These are phyloP conservation scores for Calosoma granatense DNA, from an alignment of 1,140 invertebrate genomes.

Conservation along the genomic window DNA sequence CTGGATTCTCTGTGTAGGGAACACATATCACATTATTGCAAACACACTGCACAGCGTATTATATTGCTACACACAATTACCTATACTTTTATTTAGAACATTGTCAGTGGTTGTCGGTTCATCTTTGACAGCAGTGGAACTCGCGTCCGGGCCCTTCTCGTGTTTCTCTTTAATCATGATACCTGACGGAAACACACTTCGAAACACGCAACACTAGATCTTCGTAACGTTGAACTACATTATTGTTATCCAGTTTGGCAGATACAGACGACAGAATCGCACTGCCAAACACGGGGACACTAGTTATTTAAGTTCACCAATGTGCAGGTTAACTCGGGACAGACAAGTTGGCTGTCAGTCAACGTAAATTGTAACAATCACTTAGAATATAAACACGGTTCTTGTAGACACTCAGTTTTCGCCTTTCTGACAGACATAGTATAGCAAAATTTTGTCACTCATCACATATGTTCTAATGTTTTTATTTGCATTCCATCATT, in stretches of 20 bases:
- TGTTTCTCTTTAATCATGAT: slow-evolving; percentile 36
- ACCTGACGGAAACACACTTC: neutral
- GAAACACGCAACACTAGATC: neutral
- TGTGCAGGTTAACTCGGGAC: neutral
- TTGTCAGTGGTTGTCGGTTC: slow-evolving; percentile 33
- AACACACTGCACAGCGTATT: too few species aligned
- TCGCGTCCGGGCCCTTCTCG: slow-evolving; percentile 26
- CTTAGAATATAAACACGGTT: neutral
- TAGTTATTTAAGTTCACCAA: neutral
- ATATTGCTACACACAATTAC: too few species aligned
- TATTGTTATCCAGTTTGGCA: neutral
- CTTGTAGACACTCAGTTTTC: neutral
- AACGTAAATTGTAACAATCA: neutral
- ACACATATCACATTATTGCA: neutral
- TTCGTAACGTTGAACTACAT: neutral
- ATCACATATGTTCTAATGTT: slow-evolving; percentile 36
- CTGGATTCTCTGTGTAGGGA: slow-evolving; percentile 17
- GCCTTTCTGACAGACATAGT: slow-evolving; percentile 9
- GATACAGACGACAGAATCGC: neutral
- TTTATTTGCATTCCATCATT: slow-evolving; percentile 36
- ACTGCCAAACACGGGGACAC: neutral
- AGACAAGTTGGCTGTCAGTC: neutral
- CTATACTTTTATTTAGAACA: slow-evolving; percentile 14
- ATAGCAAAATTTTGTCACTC: slow-evolving; percentile 28
- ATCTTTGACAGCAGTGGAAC: slow-evolving; percentile 31